Evolutionary conservation across 37 sponge, comb jelly and placozoan species (phyloP).

Genomic region (Hormiphora californensis): DNA sequence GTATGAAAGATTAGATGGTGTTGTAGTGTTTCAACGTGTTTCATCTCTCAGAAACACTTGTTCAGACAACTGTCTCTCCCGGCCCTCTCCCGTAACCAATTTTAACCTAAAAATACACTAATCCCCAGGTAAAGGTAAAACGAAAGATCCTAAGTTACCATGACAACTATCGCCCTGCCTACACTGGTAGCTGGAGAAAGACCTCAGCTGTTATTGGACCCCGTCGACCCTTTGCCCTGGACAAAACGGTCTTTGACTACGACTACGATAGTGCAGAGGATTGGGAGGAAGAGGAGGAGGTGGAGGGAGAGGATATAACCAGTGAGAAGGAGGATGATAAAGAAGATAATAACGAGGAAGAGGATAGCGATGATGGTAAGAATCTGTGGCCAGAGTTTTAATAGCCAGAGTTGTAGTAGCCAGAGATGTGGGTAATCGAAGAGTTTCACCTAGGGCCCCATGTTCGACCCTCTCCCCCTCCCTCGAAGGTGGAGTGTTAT

Average conservation of each 20-base stretch:
- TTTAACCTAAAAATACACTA: not conserved
- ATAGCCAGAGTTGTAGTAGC: no score
- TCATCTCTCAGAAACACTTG: no score
- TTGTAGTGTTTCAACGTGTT: no score
- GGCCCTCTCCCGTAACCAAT: not conserved
- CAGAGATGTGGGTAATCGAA: no score
- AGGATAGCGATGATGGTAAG: constrained; percentile 64
- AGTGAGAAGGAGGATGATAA: constrained; percentile 65
- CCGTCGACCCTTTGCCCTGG: constrained; percentile 75
- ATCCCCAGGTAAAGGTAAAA: constrained; percentile 48
- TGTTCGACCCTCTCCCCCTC: no score
- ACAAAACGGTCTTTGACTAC: constrained; percentile 58
- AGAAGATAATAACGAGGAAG: constrained; percentile 73
- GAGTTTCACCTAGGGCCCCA: no score
- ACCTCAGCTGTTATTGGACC: constrained; percentile 58
- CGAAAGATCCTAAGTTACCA: constrained; percentile 88
- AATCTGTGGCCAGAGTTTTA: no score
- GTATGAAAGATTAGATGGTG: no score
- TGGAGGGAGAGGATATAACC: constrained; percentile 38
- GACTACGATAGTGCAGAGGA: constrained; percentile 92
- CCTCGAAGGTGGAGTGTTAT: no score
- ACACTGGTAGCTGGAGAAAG: constrained; percentile 85
- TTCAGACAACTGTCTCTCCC: no score
- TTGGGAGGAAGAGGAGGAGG: constrained; percentile 86
- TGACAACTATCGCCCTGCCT: constrained; percentile 87